phyloP scores from a whole-genome alignment of 2,797 vertebrate species.

The Oophaga sylvatica region DNA sequence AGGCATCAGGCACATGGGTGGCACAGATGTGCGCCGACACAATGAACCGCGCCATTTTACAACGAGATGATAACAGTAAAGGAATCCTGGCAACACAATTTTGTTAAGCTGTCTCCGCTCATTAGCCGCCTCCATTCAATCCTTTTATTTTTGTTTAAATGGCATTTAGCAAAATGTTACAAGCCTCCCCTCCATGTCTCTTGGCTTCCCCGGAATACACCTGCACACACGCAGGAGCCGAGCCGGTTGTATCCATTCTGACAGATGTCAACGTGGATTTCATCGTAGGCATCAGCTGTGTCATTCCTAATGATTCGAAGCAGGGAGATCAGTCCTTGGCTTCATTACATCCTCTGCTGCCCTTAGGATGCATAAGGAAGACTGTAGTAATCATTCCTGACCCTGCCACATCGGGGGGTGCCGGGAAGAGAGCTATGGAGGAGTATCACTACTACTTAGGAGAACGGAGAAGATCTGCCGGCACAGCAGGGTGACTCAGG shows the following conservation, averaged over 20 bases:
- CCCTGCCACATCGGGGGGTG: constrained; percentile 40
- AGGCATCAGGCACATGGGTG: neutral
- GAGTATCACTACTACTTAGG: neutral
- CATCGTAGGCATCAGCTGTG: constrained; percentile 70
- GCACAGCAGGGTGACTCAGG: neutral
- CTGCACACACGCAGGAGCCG: constrained; percentile 60
- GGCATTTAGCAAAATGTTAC: constrained; percentile 66
- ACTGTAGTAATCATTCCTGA: constrained; percentile 65
- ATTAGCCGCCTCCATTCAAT: constrained; percentile 66
- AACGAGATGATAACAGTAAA: constrained; percentile 25
- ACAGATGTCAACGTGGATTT: constrained; percentile 71
- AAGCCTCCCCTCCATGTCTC: constrained; percentile 30
- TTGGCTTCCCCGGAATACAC: constrained; percentile 65
- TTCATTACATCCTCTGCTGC: constrained; percentile 67
- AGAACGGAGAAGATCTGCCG: neutral
- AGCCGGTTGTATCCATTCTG: constrained; percentile 65
- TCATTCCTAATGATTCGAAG: constrained; percentile 64
- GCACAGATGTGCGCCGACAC: constrained; percentile 19
- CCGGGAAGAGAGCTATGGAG: neutral
- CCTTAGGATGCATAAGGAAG: constrained; percentile 62
- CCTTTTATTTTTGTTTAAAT: constrained; percentile 68
- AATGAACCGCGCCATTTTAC: neutral
- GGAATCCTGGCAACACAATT: constrained; percentile 14
- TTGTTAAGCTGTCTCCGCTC: constrained; percentile 63
- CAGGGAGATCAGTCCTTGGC: constrained; percentile 67